A percentile compares a stretch with the other conserved stretches of the same genome.
Conservation (phyloP, 2,888 invertebrate genomes). For the Homarus gammarus region DNA sequence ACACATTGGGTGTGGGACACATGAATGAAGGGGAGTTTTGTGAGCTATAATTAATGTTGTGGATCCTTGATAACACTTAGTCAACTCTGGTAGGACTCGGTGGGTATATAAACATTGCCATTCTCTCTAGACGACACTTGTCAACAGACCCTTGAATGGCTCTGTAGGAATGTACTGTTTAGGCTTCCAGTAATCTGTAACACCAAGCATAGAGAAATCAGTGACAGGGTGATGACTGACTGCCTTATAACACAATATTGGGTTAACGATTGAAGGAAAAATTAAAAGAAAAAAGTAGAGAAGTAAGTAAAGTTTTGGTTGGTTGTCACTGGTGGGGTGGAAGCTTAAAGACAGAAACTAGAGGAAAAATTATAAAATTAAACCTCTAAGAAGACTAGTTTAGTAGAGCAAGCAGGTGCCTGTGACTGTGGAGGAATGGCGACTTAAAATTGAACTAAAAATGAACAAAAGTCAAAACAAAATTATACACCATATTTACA, state of each 20-base stretch:
- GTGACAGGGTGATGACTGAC: not conserved
- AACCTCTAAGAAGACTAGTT: not conserved
- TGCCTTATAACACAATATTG: too few species aligned
- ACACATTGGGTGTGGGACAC: not conserved
- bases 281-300: not conserved
- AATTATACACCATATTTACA: not conserved
- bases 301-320: not conserved
- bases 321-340: not conserved
- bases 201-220: slow-evolving; percentile 10
- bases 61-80: not conserved
- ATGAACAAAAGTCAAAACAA: not conserved
- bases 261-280: not conserved
- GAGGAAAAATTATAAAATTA: not conserved
- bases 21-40: not conserved
- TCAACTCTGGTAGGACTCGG: not conserved
- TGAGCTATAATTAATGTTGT: not conserved
- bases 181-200: slow-evolving; percentile 72
- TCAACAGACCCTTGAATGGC: slow-evolving; percentile 43
- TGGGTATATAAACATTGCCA: not conserved
- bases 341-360: too few species aligned
- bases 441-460: not conserved
- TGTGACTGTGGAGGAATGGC: not conserved
- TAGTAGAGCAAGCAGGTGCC: not conserved
- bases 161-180: slow-evolving; percentile 68
- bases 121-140: not conserved